A percentile compares a stretch with the other conserved stretches of the same genome.
phyloP scores from a whole-genome alignment of 2,797 vertebrate species.

The Scomberomorus guttatus region DNA sequence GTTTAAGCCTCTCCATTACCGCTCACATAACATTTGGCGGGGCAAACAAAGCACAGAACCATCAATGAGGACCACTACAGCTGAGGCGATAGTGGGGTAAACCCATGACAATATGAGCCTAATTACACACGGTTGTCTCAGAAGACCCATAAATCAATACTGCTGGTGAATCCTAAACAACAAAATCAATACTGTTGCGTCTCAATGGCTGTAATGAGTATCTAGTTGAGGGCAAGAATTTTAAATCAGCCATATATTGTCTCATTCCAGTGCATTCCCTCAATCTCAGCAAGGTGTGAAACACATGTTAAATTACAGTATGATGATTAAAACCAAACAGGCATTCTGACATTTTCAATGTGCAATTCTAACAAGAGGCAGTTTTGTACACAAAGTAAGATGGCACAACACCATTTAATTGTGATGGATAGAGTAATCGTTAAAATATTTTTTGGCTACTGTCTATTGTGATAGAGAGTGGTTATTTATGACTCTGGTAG shows the following conservation, averaged over 20 bases:
- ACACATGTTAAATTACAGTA: constrained; percentile 24
- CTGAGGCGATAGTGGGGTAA: constrained; percentile 37
- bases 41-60: constrained; percentile 35
- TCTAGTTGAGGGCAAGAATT: constrained; percentile 38
- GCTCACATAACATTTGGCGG: constrained; percentile 28
- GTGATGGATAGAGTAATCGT: constrained; percentile 53
- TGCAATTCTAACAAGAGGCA: neutral
- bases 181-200: constrained; percentile 68
- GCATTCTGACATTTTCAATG: neutral
- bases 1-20: constrained; percentile 49
- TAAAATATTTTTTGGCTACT: constrained; percentile 26
- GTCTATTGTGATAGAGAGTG: constrained; percentile 30
- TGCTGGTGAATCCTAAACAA: constrained; percentile 65
- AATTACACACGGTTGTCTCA: constrained; percentile 72
- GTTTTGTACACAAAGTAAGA: constrained; percentile 2
- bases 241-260: constrained; percentile 49
- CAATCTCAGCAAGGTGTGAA: constrained; percentile 38
- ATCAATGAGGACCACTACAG: constrained; percentile 32
- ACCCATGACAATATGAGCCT: constrained; percentile 61
- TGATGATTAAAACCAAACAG: constrained; percentile 18
- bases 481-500: constrained; percentile 58
- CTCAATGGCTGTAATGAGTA: constrained; percentile 66
- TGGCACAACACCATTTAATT: neutral
- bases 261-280: constrained; percentile 10
- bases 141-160: constrained; percentile 69